Evolutionary conservation across 2,113 vertebrate genomes (phyloP).

Genomic region (Grus americana): DNA sequence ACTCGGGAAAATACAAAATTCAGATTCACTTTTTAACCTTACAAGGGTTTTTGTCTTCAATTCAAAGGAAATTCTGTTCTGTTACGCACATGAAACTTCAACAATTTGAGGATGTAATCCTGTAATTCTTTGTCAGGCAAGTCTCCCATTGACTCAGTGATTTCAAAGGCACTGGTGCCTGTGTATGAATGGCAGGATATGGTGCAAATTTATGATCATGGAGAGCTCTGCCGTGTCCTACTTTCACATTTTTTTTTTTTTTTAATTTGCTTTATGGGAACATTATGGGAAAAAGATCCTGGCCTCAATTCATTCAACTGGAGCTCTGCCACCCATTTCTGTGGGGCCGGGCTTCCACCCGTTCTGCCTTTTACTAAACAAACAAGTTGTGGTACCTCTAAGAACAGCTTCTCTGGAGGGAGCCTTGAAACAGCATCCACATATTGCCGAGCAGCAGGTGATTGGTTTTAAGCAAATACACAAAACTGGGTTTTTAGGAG

Average conservation of each 20-base stretch:
- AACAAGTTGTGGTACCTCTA: neutral
- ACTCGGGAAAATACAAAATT: constrained; percentile 50
- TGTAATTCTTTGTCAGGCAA: constrained; percentile 41
- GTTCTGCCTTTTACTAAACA: neutral
- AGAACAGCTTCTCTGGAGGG: neutral
- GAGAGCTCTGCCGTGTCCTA: neutral
- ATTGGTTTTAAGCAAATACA: neutral
- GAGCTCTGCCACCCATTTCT: constrained; percentile 4
- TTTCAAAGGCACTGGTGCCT: constrained; percentile 55
- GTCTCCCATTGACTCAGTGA: constrained; percentile 29
- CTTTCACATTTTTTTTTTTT: constrained; percentile 16
- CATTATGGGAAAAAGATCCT: constrained; percentile 11
- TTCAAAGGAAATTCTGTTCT: constrained; percentile 48
- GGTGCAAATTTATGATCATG: constrained; percentile 38
- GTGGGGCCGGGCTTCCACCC: rapidly evolving
- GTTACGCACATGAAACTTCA: constrained; percentile 10
- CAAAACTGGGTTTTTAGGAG: neutral
- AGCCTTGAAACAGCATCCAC: neutral
- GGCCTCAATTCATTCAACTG: neutral
- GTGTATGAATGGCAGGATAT: constrained; percentile 63
- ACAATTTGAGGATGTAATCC: constrained; percentile 67
- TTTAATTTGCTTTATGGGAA: constrained; percentile 34
- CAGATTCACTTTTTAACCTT: constrained; percentile 68
- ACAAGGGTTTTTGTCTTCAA: neutral
- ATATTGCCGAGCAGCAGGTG: neutral